Evolutionary conservation across 2,113 vertebrate genomes (phyloP), one percentile per base, ranked within the genome.

Genomic region (Oryzias curvinotus): DNA sequence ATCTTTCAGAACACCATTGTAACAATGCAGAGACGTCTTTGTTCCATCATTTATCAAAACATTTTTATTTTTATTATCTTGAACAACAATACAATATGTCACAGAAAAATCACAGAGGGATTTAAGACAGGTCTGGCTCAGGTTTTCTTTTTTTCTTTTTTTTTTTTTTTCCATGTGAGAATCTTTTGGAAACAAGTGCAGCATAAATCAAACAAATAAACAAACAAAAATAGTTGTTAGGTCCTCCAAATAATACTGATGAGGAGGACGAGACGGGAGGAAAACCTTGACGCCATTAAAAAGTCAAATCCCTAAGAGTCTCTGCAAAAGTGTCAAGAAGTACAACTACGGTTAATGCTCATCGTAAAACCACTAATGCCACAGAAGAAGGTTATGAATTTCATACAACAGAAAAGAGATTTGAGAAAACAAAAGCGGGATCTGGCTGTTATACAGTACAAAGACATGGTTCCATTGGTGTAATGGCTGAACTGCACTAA

Each of bases 111-210:
- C 91, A 93, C 91, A 91, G 80, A 89, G 85, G 87, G 82, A 76
- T 91, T 92, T 90, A 92, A 93, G 90, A 92, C 90, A 91, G 87
- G 88, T 91, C 86, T 88, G 90, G 90, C 91, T 92, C 90, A 90
- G 90, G 81, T 90, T 78, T 77, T 87, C 86, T 88, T 85, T 36
- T 36, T 36, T 36, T 28, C n/a, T n/a, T n/a, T 88, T 85, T 36
- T 36, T 30, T 30, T 30, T 7, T 7, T 30, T 36, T 8, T 36
- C 81, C 83, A 89, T 75, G 76, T 71, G 65, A 85, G 62, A 36
- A 77, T 87, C 60, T 86, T 81, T 81, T 78, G 61, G 30, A 84
- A 91, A 91, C 83, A 87, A 91, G 84, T 92, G 89, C 87, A 90
- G 85, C 84, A 85, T 74, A 85, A 90, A 85, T 80, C 72, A 85